Evolutionary conservation across 2,797 vertebrate species (phyloP), one percentile per base, ranked within the genome.

Genomic region (Yasuhikotakia modesta): DNA sequence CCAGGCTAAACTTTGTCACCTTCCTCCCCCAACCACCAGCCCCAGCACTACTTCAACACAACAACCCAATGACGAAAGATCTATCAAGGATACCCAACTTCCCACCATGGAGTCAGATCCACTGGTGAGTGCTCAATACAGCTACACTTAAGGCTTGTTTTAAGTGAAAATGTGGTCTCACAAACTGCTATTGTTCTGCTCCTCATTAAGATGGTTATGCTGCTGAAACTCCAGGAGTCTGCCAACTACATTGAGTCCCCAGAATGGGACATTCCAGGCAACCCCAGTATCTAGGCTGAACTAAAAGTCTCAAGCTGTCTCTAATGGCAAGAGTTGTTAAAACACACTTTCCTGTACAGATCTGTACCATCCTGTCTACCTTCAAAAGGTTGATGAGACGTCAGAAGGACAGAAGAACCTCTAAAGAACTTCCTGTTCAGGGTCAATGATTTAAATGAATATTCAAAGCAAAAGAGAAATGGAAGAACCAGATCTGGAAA

Each of bases 241-340:
- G 97, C 97, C 89, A 98, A 98, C 91, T 98, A 94, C 86, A 96
- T 98, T 0, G 96, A 99, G 90, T 97, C 97, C 87, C 96, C 97
- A 0, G 97, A 99, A 85, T 90, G 92, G 12, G 96, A 98, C 84
- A 94, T 88, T 48, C 45, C 55, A 30, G 73, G 57, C 69, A 78
- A 83, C 65, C 77, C 85, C 63, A 86, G 77, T 76, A 88, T 94
- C 79, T 90, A 93, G 83, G 74, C 91, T 94, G 90, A 94, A 76
- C 60, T 60, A 4, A 39, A 71, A 24, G 19, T 71, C 80, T 67
- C 1, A 39, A 53, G 58, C n/a, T 24, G 57, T 76, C 19, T 27
- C 22, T 52, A 78, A 84, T 82, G 80, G 80, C 85, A 86, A 73
- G 67, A 68, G 78, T 81, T 84, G 86, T 85, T 85, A 81, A 53